These are phyloP conservation scores for Epinotia brunnichana DNA, from an alignment of 2,888 invertebrate species.

Conservation along the genomic window DNA sequence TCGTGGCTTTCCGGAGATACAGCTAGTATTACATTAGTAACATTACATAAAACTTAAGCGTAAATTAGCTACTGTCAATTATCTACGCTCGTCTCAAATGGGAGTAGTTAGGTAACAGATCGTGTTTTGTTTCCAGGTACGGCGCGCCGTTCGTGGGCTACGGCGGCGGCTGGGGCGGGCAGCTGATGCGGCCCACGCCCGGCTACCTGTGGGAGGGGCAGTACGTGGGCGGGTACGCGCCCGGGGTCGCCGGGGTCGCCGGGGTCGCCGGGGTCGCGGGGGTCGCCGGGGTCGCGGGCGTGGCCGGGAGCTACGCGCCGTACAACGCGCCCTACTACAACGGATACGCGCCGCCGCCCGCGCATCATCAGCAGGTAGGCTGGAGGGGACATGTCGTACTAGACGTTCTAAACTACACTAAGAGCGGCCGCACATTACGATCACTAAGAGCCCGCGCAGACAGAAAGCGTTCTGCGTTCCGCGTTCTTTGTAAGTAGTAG, in stretches of 20 bases:
- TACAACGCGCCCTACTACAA: constrained; percentile 80
- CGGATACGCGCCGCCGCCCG: constrained; percentile 77
- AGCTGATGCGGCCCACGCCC: constrained; percentile 79
- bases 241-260: constrained; percentile 51
- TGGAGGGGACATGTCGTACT: background rate
- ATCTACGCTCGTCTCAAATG: no score
- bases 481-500: no score
- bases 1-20: no score
- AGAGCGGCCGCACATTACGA: no score
- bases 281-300: constrained; percentile 39
- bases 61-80: no score
- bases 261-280: constrained; percentile 37
- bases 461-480: no score
- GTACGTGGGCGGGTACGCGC: constrained; percentile 76
- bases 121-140: constrained; percentile 58
- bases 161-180: constrained; percentile 76
- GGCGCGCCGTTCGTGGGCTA: constrained; percentile 79
- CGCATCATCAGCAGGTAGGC: constrained; percentile 76
- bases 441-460: no score
- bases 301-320: constrained; percentile 63
- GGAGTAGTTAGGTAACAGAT: no score
- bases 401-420: no score
- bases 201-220: constrained; percentile 81
- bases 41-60: no score
- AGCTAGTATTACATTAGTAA: no score